These are phyloP conservation scores for Psophia crepitans DNA, from an alignment of 2,113 vertebrate species.

Conservation along the genomic window DNA sequence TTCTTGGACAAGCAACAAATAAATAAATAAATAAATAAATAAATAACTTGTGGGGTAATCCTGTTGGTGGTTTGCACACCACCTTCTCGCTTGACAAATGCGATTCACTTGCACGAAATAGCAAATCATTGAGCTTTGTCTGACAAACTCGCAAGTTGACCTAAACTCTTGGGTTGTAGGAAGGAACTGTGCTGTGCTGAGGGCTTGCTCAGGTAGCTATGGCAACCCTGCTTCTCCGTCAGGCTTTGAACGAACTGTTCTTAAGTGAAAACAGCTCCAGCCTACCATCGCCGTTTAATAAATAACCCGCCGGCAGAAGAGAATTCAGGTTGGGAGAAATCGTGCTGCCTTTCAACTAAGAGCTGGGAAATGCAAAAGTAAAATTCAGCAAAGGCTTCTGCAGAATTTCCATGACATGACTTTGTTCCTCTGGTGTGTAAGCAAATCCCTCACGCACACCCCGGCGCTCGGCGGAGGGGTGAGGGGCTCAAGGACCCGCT, in stretches of 20 bases:
- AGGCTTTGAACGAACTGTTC: conserved; percentile 63
- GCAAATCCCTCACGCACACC: neutral
- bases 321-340: conserved; percentile 36
- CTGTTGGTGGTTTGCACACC: neutral
- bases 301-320: conserved; percentile 51
- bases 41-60: neutral
- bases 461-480: rapidly evolving
- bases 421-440: neutral
- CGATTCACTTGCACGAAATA: conserved; percentile 32
- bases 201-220: conserved; percentile 72
- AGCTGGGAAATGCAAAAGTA: conserved; percentile 8
- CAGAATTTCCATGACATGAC: conserved; percentile 12
- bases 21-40: neutral
- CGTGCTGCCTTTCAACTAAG: conserved; percentile 45
- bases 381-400: neutral
- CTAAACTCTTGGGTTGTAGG: conserved; percentile 65
- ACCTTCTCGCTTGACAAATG: neutral
- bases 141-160: conserved; percentile 69
- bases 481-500: neutral
- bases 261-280: conserved; percentile 73
- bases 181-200: conserved; percentile 56
- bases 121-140: conserved; percentile 49
- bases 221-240: conserved; percentile 69
- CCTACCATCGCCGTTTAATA: conserved; percentile 63
- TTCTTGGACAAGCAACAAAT: conserved; percentile 21